Evolutionary conservation across 2,113 vertebrate genomes (phyloP).

Genomic region (Chrysochloris asiatica): DNA sequence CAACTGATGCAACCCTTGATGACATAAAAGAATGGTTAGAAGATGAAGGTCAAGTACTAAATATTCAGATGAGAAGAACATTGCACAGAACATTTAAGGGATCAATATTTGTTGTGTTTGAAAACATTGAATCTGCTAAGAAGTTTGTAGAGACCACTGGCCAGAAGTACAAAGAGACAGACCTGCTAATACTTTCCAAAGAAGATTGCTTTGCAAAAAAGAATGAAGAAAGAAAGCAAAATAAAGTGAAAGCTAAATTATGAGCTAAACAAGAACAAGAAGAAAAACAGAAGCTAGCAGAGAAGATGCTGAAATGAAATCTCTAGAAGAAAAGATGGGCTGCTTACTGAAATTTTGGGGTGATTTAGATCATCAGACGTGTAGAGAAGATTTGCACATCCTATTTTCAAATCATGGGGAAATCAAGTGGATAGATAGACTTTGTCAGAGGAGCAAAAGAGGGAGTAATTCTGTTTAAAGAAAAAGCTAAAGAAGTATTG

Average conservation of each 20-base stretch:
- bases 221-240: constrained; percentile 91
- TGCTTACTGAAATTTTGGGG: constrained; percentile 96
- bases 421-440: neutral
- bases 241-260: constrained; percentile 92
- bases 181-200: constrained; percentile 93
- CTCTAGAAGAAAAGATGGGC: constrained; percentile 93
- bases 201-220: constrained; percentile 96
- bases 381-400: neutral
- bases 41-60: constrained; percentile 92
- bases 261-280: constrained; percentile 95
- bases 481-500: constrained; percentile 91
- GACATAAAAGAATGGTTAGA: constrained; percentile 96
- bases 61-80: constrained; percentile 96
- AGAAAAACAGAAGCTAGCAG: constrained; percentile 91
- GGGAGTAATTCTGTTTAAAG: constrained; percentile 96
- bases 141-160: constrained; percentile 91
- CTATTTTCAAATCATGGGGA: neutral
- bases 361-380: constrained; percentile 91
- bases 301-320: constrained; percentile 94
- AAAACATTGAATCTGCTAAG: constrained; percentile 92
- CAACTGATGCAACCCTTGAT: constrained; percentile 93
- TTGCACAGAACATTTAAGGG: constrained; percentile 95
- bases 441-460: constrained; percentile 94
- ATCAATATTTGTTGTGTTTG: constrained; percentile 95
- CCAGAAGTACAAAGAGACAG: constrained; percentile 95